Conservation (phyloP, 2,113 vertebrate genomes). For the Terrapene triunguis region DNA sequence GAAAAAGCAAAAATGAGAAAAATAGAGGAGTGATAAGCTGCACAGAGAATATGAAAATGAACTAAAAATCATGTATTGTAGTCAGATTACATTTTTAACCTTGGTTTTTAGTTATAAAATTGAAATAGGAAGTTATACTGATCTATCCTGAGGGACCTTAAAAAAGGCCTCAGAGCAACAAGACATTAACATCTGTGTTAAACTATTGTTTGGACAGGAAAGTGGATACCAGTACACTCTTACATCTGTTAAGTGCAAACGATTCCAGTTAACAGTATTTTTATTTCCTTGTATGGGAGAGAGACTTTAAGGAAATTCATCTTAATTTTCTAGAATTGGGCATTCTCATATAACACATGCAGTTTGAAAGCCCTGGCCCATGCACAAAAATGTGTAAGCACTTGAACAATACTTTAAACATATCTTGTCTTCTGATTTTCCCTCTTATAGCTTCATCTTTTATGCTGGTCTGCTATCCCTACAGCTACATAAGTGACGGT, state of each 20-base stretch:
- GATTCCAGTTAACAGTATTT: constrained; percentile 34
- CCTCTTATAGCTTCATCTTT: constrained; percentile 52
- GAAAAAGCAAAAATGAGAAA: neutral
- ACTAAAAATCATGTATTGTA: neutral
- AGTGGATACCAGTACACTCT: constrained; percentile 30
- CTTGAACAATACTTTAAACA: constrained; percentile 68
- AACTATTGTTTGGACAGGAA: constrained; percentile 67
- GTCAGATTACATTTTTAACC: constrained; percentile 45
- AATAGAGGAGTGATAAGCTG: neutral
- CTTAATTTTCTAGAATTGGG: constrained; percentile 63
- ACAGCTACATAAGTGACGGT: constrained; percentile 63
- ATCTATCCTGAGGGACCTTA: constrained; percentile 39
- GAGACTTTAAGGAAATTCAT: constrained; percentile 52
- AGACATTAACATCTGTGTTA: constrained; percentile 66
- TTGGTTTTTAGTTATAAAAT: constrained; percentile 39
- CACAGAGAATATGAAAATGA: constrained; percentile 25
- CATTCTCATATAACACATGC: constrained; percentile 49
- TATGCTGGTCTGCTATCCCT: constrained; percentile 67
- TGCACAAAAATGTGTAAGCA: constrained; percentile 56
- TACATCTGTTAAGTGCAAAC: constrained; percentile 59
- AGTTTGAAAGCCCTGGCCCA: constrained; percentile 46
- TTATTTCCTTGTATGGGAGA: constrained; percentile 52
- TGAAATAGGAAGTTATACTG: constrained; percentile 50
- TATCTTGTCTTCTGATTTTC: constrained; percentile 71
- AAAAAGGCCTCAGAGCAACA: constrained; percentile 60